phyloP scores from a whole-genome alignment of 2,888 invertebrate genomes.

The Unio delphinus region DNA sequence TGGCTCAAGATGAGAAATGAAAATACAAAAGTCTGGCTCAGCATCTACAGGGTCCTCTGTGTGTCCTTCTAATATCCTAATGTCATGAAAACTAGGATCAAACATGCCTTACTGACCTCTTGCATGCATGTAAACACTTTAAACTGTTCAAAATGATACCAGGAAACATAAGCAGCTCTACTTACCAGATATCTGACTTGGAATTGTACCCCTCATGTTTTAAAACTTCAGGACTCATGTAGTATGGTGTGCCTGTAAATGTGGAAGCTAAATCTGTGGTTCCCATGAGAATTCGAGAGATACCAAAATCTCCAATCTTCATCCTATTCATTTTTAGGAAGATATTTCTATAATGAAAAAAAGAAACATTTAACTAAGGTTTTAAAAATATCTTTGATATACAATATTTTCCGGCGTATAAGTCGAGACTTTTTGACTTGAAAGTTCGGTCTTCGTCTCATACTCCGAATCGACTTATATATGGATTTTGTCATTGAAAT shows the following conservation, averaged over 20 bases:
- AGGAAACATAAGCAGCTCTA: background rate
- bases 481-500: no score
- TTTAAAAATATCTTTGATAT: background rate
- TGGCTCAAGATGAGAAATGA: no score
- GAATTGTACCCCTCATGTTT: constrained; percentile 72
- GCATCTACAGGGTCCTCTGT: no score
- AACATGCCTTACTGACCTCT: no score
- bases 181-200: constrained; percentile 72
- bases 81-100: no score
- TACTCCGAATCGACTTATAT: no score
- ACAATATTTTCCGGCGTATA: no score
- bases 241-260: constrained; percentile 72
- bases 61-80: no score
- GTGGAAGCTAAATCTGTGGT: constrained; percentile 71
- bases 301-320: constrained; percentile 72
- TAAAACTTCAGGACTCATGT: constrained; percentile 72
- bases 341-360: constrained; percentile 66
- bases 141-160: background rate
- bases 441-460: no score
- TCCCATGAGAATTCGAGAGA: constrained; percentile 70
- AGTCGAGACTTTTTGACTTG: no score
- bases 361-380: background rate
- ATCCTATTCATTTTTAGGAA: constrained; percentile 69
- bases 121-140: background rate
- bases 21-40: no score